These are phyloP conservation scores for Mus pahari DNA, from an alignment of 2,113 vertebrate genomes.

Conservation along the genomic window DNA sequence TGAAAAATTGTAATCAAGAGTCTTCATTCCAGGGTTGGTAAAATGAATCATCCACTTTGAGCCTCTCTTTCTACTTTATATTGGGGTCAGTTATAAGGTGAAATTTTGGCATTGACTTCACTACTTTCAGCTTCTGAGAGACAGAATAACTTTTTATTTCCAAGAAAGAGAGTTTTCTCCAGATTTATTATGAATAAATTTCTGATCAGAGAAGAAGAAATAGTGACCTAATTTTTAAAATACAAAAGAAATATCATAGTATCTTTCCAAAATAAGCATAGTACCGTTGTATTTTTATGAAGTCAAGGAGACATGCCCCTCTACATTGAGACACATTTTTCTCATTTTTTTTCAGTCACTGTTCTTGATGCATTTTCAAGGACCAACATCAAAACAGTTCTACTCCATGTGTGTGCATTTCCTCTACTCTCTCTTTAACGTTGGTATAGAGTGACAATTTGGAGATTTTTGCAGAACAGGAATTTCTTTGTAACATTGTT, in stretches of 20 bases:
- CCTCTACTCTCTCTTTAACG: background rate
- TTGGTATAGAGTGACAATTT: background rate
- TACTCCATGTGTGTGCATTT: background rate
- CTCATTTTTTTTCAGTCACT: background rate
- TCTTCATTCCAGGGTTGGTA: background rate
- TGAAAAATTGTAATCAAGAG: background rate
- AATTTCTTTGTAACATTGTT: slow-evolving; percentile 61
- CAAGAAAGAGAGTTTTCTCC: background rate
- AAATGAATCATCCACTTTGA: slow-evolving; percentile 15
- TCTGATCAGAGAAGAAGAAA: background rate
- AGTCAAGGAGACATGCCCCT: background rate
- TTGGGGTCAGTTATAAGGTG: background rate
- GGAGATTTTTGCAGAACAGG: background rate
- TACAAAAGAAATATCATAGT: background rate
- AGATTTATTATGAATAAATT: background rate
- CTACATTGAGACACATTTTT: background rate
- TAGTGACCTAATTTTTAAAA: background rate
- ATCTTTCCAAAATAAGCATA: background rate
- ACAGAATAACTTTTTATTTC: background rate
- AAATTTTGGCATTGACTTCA: background rate
- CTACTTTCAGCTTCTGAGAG: background rate
- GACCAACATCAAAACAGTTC: background rate
- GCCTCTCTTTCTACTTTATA: background rate
- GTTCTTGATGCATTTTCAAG: background rate
- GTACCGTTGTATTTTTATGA: background rate